These are phyloP conservation scores for Rhagophthalmus giganteus DNA, from an alignment of 2,888 invertebrate species.

Conservation along the genomic window DNA sequence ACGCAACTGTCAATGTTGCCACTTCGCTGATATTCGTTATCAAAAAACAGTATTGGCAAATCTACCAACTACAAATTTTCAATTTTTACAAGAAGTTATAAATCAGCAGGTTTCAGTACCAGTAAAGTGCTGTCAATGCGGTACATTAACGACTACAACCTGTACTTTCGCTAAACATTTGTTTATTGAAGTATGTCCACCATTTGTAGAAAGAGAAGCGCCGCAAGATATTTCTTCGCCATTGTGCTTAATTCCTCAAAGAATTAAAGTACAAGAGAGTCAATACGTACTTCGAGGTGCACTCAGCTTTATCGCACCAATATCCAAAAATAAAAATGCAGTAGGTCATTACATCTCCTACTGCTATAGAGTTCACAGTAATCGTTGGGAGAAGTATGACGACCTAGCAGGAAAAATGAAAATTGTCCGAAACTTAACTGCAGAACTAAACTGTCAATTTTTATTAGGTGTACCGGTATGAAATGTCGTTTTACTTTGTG, in stretches of 20 bases:
- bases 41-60: neutral
- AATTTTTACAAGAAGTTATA: neutral
- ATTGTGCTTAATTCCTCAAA: neutral
- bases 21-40: neutral
- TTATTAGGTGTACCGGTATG: too few species aligned
- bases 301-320: constrained; percentile 2
- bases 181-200: neutral
- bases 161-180: neutral
- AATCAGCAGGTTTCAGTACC: neutral
- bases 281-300: neutral
- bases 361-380: neutral
- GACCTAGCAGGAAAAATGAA: neutral
- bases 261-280: neutral
- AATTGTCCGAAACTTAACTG: neutral
- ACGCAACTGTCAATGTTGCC: neutral
- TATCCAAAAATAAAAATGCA: neutral
- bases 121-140: neutral
- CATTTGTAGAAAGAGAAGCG: neutral
- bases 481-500: too few species aligned
- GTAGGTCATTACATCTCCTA: constrained; percentile 4
- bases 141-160: neutral
- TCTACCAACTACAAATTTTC: neutral
- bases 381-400: constrained; percentile 3
- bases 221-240: neutral
- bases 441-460: neutral